These are phyloP conservation scores for Scaptomyza reducta DNA, from an alignment of 2,888 invertebrate genomes.

Conservation along the genomic window DNA sequence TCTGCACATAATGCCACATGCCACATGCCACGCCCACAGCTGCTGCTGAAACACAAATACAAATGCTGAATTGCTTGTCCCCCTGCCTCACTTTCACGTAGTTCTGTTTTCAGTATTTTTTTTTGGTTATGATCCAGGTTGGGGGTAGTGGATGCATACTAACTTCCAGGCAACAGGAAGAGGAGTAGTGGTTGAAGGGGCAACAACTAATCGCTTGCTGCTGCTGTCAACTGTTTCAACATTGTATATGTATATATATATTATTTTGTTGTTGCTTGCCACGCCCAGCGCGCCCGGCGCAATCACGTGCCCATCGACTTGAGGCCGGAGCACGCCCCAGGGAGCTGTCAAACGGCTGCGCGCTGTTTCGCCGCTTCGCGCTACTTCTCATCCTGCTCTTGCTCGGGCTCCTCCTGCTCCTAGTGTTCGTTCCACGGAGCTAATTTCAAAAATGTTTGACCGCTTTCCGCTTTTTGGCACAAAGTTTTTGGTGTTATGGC, in stretches of 20 bases:
- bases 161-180: slow-evolving; percentile 6
- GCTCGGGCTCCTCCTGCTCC: neutral
- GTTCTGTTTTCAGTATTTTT: slow-evolving; percentile 10
- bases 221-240: slow-evolving; percentile 47
- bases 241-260: slow-evolving; percentile 6
- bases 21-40: slow-evolving; percentile 11
- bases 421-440: slow-evolving; percentile 41
- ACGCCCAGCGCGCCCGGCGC: slow-evolving; percentile 61
- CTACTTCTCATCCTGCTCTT: neutral
- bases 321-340: slow-evolving; percentile 75
- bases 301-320: slow-evolving; percentile 77
- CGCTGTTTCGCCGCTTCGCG: slow-evolving; percentile 19
- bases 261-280: slow-evolving; percentile 26
- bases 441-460: slow-evolving; percentile 59
- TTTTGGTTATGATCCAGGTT: slow-evolving; percentile 17
- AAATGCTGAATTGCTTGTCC: neutral
- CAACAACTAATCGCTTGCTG: slow-evolving; percentile 47
- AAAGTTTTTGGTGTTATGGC: slow-evolving; percentile 48
- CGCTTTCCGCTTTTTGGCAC: slow-evolving; percentile 17
- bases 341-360: slow-evolving; percentile 74
- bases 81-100: neutral
- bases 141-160: neutral
- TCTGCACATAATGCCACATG: slow-evolving; percentile 45
- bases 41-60: neutral
- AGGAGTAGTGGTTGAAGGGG: neutral